Evolutionary conservation across 2,888 invertebrate genomes (phyloP).

Genomic region (Ptychoptera albimana): DNA sequence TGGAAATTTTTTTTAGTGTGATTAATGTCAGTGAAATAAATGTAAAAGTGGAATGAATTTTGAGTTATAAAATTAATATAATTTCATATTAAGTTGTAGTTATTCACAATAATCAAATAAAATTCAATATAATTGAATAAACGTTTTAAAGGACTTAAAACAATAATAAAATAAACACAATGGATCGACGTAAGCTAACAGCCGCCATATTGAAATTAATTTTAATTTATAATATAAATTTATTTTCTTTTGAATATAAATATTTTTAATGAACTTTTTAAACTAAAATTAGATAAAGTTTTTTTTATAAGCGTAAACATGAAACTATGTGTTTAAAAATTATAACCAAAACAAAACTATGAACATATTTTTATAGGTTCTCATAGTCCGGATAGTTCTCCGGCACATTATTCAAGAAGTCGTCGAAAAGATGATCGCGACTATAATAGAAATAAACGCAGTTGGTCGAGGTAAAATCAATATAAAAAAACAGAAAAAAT

Average conservation of each 20-base stretch:
- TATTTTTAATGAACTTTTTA: background rate
- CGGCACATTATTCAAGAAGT: conserved; percentile 1
- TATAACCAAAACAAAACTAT: background rate
- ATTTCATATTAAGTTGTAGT: too few relatives aligned
- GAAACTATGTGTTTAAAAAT: conserved; percentile 1
- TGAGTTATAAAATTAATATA: too few relatives aligned
- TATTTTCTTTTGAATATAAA: background rate
- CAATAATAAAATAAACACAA: conserved; percentile 1
- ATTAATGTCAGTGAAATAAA: too few relatives aligned
- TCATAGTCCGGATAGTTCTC: conserved; percentile 1
- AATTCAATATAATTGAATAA: too few relatives aligned
- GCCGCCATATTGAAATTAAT: background rate
- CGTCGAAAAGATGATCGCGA: conserved; percentile 11
- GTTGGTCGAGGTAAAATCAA: conserved; percentile 23
- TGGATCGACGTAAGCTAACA: conserved; percentile 8
- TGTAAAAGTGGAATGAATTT: too few relatives aligned
- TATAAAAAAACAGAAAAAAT: too few relatives aligned
- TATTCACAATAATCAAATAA: too few relatives aligned
- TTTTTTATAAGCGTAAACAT: background rate
- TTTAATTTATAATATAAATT: background rate
- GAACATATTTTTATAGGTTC: conserved; percentile 2
- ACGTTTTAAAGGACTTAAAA: too few relatives aligned
- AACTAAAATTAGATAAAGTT: background rate
- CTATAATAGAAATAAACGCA: conserved; percentile 17
- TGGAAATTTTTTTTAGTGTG: too few relatives aligned